Conservation (phyloP, 2,797 vertebrate genomes). For the Girardinus metallicus region DNA sequence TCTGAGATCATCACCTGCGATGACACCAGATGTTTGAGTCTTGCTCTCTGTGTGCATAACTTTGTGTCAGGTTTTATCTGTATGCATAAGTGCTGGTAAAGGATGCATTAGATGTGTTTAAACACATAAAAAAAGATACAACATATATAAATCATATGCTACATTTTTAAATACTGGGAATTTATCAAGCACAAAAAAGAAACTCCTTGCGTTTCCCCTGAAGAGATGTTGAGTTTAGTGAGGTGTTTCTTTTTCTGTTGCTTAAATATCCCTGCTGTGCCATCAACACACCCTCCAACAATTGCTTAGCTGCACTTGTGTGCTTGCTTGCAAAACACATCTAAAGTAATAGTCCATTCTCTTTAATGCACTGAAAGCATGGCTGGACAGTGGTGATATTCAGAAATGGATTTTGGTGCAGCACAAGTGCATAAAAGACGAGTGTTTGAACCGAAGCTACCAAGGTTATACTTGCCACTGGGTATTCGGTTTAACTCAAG, state of each 20-base stretch:
- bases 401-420: slow-evolving; percentile 27
- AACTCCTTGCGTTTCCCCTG: neutral
- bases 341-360: slow-evolving; percentile 16
- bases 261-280: slow-evolving; percentile 25
- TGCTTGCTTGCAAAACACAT: slow-evolving; percentile 16
- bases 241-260: slow-evolving; percentile 32
- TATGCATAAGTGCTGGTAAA: neutral
- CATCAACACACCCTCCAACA: slow-evolving; percentile 12
- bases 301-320: slow-evolving; percentile 13
- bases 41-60: neutral
- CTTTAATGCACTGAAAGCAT: slow-evolving; percentile 22
- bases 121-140: neutral
- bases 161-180: neutral
- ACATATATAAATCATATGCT: neutral
- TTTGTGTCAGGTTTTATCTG: neutral
- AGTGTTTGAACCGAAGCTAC: slow-evolving; percentile 12
- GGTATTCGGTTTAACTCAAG: slow-evolving; percentile 27
- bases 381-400: neutral
- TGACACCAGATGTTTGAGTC: slow-evolving; percentile 57
- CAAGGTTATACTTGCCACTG: slow-evolving; percentile 11
- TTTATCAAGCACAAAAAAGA: neutral
- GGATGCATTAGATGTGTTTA: neutral
- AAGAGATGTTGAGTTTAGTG: slow-evolving; percentile 24
- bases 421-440: slow-evolving; percentile 29
- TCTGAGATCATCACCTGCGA: slow-evolving; percentile 44